Conservation (phyloP, 1,140 invertebrate species). For the Chionoecetes opilio region DNA sequence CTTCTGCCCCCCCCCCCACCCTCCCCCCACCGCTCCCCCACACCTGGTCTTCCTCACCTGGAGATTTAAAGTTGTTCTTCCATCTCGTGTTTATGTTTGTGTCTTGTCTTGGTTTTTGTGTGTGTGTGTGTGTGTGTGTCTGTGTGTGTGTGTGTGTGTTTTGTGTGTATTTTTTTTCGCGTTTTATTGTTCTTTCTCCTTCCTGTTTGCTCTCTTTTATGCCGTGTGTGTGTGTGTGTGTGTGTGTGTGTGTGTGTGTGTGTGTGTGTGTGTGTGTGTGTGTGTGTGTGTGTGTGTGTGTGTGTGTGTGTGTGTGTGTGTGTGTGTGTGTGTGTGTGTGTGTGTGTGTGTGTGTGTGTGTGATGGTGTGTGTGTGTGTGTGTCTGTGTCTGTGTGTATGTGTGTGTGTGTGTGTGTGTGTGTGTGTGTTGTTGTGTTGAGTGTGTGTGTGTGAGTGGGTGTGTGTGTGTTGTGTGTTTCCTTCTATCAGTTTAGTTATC, state of each 20-base stretch:
- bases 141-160: not conserved
- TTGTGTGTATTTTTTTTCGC: not conserved
- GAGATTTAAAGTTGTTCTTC: too few relatives aligned
- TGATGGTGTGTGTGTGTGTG: too few relatives aligned
- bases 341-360: too few relatives aligned
- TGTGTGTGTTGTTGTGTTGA: too few relatives aligned
- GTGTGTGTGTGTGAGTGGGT: too few relatives aligned
- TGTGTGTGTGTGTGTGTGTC: too few relatives aligned
- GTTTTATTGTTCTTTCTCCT: not conserved
- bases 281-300: conserved; percentile 50
- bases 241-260: conserved; percentile 48
- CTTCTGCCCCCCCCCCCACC: not conserved
- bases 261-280: conserved; percentile 55
- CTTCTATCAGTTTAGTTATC: too few relatives aligned
- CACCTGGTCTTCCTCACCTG: too few relatives aligned
- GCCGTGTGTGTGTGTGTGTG: conserved; percentile 28
- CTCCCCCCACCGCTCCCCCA: too few relatives aligned
- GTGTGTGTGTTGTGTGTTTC: too few relatives aligned
- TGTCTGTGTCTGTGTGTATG: too few relatives aligned
- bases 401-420: too few relatives aligned
- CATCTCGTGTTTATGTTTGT: not conserved
- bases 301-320: conserved; percentile 55
- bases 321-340: conserved; percentile 44
- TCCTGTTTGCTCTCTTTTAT: conserved; percentile 11
- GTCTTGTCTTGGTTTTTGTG: not conserved